A percentile compares a stretch with the other conserved stretches of the same genome.
phyloP scores from a whole-genome alignment of 2,113 vertebrate genomes.

The Halichoeres trimaculatus region DNA sequence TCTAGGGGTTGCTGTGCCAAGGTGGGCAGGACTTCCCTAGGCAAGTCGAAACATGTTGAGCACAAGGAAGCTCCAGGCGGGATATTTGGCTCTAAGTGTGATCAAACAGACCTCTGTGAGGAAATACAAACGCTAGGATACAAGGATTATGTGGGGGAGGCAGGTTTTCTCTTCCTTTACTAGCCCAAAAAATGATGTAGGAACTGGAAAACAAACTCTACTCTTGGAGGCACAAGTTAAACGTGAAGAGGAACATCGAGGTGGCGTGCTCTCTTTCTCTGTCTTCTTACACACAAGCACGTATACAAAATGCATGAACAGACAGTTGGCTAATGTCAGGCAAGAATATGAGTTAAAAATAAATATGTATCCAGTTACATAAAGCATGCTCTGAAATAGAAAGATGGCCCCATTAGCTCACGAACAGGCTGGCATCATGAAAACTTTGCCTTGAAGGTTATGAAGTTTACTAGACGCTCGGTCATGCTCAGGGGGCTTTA shows the following conservation, averaged over 20 bases:
- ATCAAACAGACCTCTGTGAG: conserved; percentile 13
- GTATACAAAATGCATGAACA: conserved; percentile 73
- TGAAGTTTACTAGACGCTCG: conserved; percentile 39
- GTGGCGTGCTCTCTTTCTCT: conserved; percentile 30
- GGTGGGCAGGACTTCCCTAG: conserved; percentile 56
- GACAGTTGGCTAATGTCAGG: conserved; percentile 82
- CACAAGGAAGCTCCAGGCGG: conserved; percentile 5
- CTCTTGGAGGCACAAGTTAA: neutral
- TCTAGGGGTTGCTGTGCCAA: conserved; percentile 30
- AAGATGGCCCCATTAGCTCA: conserved; percentile 70
- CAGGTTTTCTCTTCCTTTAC: neutral
- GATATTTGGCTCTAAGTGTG: conserved; percentile 10
- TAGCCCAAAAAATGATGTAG: neutral
- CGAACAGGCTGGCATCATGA: conserved; percentile 57
- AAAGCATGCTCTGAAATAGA: conserved; percentile 84
- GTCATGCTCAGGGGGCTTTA: conserved; percentile 3
- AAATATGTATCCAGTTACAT: conserved; percentile 82
- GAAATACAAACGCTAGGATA: conserved; percentile 8
- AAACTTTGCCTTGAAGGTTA: conserved; percentile 51
- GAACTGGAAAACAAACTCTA: neutral
- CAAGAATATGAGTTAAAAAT: conserved; percentile 85
- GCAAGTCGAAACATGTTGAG: conserved; percentile 75
- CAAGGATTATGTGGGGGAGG: neutral
- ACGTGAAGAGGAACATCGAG: conserved; percentile 16
- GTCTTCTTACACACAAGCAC: conserved; percentile 43